Evolutionary conservation across 35 echinoderm and acorn worm genomes (phyloP).

Genomic region (Amphiura filiformis): DNA sequence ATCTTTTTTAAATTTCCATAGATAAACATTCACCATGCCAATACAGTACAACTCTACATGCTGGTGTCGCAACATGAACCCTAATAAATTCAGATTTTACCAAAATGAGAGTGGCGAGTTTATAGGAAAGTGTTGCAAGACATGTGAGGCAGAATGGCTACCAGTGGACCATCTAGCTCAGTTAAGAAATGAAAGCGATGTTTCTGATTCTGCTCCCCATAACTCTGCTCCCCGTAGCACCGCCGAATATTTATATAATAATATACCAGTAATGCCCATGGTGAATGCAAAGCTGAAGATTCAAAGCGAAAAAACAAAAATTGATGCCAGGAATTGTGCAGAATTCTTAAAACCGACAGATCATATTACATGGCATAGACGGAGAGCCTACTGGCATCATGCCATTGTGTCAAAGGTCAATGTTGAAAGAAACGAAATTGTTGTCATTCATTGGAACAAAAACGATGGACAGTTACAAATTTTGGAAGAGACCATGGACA

Average conservation of each 20-base stretch:
- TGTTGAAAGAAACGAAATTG: not conserved
- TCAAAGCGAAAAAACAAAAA: too few relatives aligned
- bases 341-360: slow-evolving; percentile 25
- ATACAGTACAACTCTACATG: too few relatives aligned
- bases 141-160: not conserved
- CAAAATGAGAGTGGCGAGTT: too few relatives aligned
- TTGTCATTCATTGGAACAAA: slow-evolving; percentile 21
- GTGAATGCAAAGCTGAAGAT: too few relatives aligned
- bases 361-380: slow-evolving; percentile 51
- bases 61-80: too few relatives aligned
- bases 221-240: too few relatives aligned
- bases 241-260: too few relatives aligned
- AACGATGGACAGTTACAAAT: not conserved
- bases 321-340: too few relatives aligned
- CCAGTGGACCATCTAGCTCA: not conserved
- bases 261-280: too few relatives aligned
- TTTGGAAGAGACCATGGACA: not conserved
- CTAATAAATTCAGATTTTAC: too few relatives aligned
- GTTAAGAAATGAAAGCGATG: not conserved
- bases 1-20: too few relatives aligned
- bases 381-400: slow-evolving; percentile 37
- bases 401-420: slow-evolving; percentile 33
- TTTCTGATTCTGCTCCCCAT: not conserved
- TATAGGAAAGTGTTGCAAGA: not conserved
- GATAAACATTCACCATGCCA: too few relatives aligned